These are phyloP conservation scores for Azorinus chamasolen DNA, from an alignment of 2,888 invertebrate genomes.

Conservation along the genomic window DNA sequence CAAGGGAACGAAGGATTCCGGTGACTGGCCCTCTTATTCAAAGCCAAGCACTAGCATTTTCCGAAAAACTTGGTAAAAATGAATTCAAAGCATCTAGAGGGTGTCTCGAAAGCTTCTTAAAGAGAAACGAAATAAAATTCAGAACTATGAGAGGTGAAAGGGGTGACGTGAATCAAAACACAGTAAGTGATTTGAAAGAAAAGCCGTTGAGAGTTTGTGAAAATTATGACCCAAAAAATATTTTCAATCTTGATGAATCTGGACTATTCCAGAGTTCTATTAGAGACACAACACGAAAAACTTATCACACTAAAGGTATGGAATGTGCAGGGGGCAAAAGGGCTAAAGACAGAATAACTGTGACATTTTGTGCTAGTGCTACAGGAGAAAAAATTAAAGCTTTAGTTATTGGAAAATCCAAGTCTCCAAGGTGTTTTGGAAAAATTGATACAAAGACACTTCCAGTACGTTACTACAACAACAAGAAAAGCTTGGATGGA, in stretches of 20 bases:
- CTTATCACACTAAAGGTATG: constrained; percentile 37
- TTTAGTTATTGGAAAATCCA: constrained; percentile 52
- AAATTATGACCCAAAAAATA: constrained; percentile 36
- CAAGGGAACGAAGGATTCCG: constrained; percentile 2
- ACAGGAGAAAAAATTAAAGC: constrained; percentile 47
- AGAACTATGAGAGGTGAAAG: constrained; percentile 22
- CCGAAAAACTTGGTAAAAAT: constrained; percentile 1
- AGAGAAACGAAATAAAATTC: constrained; percentile 28
- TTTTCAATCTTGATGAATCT: constrained; percentile 62
- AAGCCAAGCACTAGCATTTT: constrained; percentile 17
- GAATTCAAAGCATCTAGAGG: constrained; percentile 26
- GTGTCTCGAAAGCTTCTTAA: constrained; percentile 23
- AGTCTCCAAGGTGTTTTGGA: constrained; percentile 49
- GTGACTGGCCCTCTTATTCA: constrained; percentile 28
- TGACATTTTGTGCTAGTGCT: constrained; percentile 43
- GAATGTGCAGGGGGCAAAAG: constrained; percentile 54
- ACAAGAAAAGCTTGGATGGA: constrained; percentile 56
- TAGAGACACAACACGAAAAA: constrained; percentile 29
- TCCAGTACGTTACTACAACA: constrained; percentile 28
- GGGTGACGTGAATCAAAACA: constrained; percentile 25
- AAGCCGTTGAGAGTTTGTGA: constrained; percentile 14
- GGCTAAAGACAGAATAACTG: constrained; percentile 51
- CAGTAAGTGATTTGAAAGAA: constrained; percentile 33
- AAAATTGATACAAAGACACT: constrained; percentile 11
- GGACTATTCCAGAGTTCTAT: constrained; percentile 58